Base-by-base conservation (phyloP, 2,113 vertebrate species). In the Ciconia stormi region DNA sequence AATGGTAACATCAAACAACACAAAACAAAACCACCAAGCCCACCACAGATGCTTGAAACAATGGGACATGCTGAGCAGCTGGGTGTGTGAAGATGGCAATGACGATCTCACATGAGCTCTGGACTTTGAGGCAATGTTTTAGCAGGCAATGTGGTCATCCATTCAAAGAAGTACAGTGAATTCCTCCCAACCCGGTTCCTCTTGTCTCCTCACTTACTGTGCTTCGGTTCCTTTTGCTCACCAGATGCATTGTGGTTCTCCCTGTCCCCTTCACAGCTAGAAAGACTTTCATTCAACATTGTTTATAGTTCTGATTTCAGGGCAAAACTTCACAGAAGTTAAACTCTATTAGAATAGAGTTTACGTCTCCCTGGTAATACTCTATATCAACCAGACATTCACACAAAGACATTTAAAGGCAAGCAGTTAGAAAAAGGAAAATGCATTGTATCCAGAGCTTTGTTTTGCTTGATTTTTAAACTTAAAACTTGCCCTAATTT, bases 71-170 rank as follows among this genome's bases (percentile, higher is more conserved):
- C 8, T 44, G 56, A 85, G 61, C 11, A 77, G 66, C 47, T 70
- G 49, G 8, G 22, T 18, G 19, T 8, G 14, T 19, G 78, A 80
- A 30, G 27, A 55, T 8, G 27, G 50, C 71, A 59, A 10, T 6
- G 46, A 21, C 0, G 1, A 18, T 15, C 15, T 67, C 47, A 21
- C 11, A 7, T 0, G 2, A 78, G 44, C 13, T 63, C 49, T 36
- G 59, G 47, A 5, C 63, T 55, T 30, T 1, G 30, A 73, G 30
- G 82, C 27, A 40, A 55, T 26, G 19, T 70, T 80, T 72, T 11
- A 50, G 62, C 36, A 32, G 46, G 19, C 30, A 40, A 11, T 3
- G 44, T 10, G 36, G n/a, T 47, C 46, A 29, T 29, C 21, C 25
- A 16, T 20, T 23, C 65, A 38, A 40, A 85, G 21, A 34, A 52